These are phyloP conservation scores for Falco cherrug DNA, from an alignment of 2,797 vertebrate species.

Conservation along the genomic window DNA sequence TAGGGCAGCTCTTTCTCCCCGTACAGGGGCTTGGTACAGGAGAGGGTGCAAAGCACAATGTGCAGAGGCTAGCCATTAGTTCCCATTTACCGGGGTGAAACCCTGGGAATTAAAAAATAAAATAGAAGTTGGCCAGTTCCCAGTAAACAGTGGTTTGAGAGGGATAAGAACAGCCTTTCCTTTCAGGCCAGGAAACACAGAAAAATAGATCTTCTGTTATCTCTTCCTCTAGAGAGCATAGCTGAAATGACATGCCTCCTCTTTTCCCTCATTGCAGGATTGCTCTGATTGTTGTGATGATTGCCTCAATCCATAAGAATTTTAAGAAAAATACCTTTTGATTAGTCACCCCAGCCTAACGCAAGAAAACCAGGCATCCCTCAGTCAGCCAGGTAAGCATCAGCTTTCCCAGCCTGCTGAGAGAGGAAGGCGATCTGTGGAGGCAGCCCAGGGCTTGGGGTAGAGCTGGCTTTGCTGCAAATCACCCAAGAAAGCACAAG, in stretches of 20 bases:
- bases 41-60: not conserved
- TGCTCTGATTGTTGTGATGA: conserved; percentile 43
- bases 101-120: not conserved
- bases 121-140: not conserved
- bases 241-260: not conserved
- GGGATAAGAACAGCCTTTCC: not conserved
- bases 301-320: conserved; percentile 12
- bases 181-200: not conserved
- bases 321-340: conserved; percentile 39
- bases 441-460: not conserved
- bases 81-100: not conserved
- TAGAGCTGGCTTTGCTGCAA: not conserved
- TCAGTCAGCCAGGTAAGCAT: not conserved
- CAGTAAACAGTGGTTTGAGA: not conserved
- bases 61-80: not conserved
- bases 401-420: not conserved
- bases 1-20: not conserved
- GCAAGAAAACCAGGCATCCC: not conserved
- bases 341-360: not conserved
- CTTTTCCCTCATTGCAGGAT: not conserved
- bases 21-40: not conserved
- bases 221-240: conserved; percentile 17
- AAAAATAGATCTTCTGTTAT: conserved; percentile 15
- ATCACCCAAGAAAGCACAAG: not conserved
- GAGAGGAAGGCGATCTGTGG: not conserved